Evolutionary conservation across 2,888 invertebrate species (phyloP).

Genomic region (Lumbricus terrestris): DNA sequence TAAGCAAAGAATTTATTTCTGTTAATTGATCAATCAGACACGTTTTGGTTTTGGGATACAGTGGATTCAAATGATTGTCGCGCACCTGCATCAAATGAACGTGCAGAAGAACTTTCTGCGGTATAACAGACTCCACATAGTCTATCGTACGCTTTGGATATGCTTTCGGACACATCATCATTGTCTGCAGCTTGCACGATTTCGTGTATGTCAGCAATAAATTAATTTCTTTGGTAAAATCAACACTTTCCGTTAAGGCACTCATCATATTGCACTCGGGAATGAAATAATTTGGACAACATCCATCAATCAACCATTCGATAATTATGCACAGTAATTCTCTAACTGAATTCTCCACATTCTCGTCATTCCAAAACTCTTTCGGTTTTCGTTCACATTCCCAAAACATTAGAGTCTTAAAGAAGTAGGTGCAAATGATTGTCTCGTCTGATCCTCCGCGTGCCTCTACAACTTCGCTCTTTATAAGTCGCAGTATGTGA

Average conservation of each 20-base stretch:
- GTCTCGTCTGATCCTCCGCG: too few species aligned
- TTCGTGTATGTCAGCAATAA: neutral
- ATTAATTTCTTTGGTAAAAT: neutral
- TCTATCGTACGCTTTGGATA: neutral
- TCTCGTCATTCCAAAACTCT: constrained; percentile 3
- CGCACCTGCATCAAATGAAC: neutral
- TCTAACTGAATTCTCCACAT: neutral
- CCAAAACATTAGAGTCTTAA: neutral
- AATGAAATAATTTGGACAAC: constrained; percentile 21
- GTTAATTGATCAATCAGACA: neutral
- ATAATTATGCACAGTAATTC: neutral
- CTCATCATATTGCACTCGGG: neutral
- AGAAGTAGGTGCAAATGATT: neutral
- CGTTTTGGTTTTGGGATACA: neutral
- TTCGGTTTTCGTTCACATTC: neutral
- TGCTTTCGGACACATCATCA: neutral
- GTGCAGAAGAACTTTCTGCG: neutral
- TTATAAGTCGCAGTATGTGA: too few species aligned
- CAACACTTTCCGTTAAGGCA: neutral
- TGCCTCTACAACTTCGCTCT: too few species aligned
- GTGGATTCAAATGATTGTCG: neutral
- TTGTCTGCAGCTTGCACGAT: too few species aligned
- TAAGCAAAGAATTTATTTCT: neutral
- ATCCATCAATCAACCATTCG: neutral
- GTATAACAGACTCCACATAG: too few species aligned